phyloP scores from a whole-genome alignment of 2,797 vertebrate genomes.

The Sciaenops ocellatus region DNA sequence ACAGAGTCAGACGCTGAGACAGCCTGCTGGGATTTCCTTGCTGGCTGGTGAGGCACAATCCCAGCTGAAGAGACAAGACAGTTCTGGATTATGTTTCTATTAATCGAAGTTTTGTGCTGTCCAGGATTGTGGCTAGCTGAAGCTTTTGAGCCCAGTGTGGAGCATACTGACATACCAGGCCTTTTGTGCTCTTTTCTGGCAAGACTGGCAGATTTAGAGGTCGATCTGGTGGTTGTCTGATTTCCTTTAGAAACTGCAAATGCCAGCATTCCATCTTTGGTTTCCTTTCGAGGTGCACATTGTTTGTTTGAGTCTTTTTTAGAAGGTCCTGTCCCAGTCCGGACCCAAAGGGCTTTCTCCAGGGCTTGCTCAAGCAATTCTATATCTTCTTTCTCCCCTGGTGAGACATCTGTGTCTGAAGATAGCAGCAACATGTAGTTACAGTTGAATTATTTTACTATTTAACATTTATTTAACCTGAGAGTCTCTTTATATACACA shows the following conservation, averaged over 20 bases:
- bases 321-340: constrained; percentile 58
- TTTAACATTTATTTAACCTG: not conserved
- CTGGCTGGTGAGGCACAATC: constrained; percentile 22
- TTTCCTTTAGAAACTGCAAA: constrained; percentile 35
- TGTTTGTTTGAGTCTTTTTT: constrained; percentile 45
- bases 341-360: constrained; percentile 81
- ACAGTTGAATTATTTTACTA: not conserved
- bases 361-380: constrained; percentile 82
- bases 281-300: constrained; percentile 31
- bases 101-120: constrained; percentile 31
- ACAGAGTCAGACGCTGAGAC: constrained; percentile 28
- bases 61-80: constrained; percentile 28
- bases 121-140: not conserved
- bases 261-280: constrained; percentile 31
- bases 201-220: constrained; percentile 37
- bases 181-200: constrained; percentile 46
- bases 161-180: constrained; percentile 9
- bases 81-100: constrained; percentile 32
- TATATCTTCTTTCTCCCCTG: constrained; percentile 79
- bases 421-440: constrained; percentile 26
- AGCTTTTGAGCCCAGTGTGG: constrained; percentile 8
- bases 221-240: constrained; percentile 20
- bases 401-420: constrained; percentile 58
- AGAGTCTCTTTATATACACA: not conserved
- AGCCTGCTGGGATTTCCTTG: constrained; percentile 40